Evolutionary conservation across 2,888 invertebrate genomes (phyloP).

Genomic region (Apotomis capreana): DNA sequence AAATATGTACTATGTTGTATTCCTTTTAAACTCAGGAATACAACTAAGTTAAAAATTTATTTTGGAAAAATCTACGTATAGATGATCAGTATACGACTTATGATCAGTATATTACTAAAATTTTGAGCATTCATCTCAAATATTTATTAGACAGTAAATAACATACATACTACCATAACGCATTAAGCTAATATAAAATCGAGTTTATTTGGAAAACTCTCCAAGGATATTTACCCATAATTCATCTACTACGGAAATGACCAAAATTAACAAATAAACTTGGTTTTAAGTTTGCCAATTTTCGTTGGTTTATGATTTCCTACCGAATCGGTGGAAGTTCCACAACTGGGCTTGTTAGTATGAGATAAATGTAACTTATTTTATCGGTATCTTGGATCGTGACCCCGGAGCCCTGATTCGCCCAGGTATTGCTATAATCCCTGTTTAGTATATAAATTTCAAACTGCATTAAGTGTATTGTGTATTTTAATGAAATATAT

Average conservation of each 20-base stretch:
- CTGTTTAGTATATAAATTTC: too few relatives aligned
- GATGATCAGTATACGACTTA: too few relatives aligned
- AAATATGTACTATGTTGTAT: too few relatives aligned
- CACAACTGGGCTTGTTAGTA: constrained; percentile 45
- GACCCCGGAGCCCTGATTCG: constrained; percentile 20
- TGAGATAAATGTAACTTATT: constrained; percentile 56
- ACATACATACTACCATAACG: not conserved
- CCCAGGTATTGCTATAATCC: too few relatives aligned
- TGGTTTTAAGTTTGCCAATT: constrained; percentile 70
- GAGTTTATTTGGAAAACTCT: constrained; percentile 5
- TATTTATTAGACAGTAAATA: too few relatives aligned
- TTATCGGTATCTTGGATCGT: constrained; percentile 53
- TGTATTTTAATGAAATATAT: too few relatives aligned
- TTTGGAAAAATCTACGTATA: too few relatives aligned
- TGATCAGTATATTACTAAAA: too few relatives aligned
- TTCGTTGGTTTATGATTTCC: constrained; percentile 58
- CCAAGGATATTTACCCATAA: constrained; percentile 27
- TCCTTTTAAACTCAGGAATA: too few relatives aligned
- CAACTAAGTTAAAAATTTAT: too few relatives aligned
- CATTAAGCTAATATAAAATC: constrained; percentile 14
- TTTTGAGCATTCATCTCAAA: too few relatives aligned
- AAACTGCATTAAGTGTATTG: too few relatives aligned
- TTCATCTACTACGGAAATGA: constrained; percentile 42
- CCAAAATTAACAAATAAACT: constrained; percentile 44
- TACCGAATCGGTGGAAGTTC: constrained; percentile 53